phyloP scores from a whole-genome alignment of 2,888 invertebrate species.

The Scaptomyza reducta region DNA sequence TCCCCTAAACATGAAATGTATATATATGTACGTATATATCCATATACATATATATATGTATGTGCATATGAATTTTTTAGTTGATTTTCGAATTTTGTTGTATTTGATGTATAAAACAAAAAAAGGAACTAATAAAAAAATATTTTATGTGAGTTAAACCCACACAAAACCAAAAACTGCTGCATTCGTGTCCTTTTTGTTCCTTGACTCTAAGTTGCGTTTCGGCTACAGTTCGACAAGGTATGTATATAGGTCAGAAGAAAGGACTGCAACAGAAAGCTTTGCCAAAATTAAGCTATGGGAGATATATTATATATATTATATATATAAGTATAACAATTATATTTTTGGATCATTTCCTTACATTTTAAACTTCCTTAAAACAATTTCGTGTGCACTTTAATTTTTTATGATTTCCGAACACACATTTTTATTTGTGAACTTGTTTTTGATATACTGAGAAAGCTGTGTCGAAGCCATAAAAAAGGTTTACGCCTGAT shows the following conservation, averaged over 20 bases:
- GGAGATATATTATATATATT: too few relatives aligned
- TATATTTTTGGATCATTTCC: too few relatives aligned
- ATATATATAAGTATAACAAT: too few relatives aligned
- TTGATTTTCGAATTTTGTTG: slow-evolving; percentile 33
- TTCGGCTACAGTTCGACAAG: slow-evolving; percentile 27
- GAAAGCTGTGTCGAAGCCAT: slow-evolving; percentile 30
- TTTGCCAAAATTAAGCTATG: too few relatives aligned
- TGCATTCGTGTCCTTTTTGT: slow-evolving; percentile 25
- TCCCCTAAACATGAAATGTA: slow-evolving; percentile 21
- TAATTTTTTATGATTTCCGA: too few relatives aligned
- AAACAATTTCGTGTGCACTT: too few relatives aligned
- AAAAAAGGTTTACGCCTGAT: slow-evolving; percentile 43
- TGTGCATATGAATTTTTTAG: slow-evolving; percentile 47
- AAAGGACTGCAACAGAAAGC: too few relatives aligned
- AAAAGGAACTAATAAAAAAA: slow-evolving; percentile 71
- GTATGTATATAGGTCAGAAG: too few relatives aligned
- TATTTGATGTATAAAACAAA: slow-evolving; percentile 56
- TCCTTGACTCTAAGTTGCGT: slow-evolving; percentile 35
- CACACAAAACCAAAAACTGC: slow-evolving; percentile 38
- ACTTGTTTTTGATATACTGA: neutral
- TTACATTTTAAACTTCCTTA: too few relatives aligned
- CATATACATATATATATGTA: slow-evolving; percentile 22
- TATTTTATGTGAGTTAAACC: slow-evolving; percentile 72
- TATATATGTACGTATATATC: slow-evolving; percentile 14
- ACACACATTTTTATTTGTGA: too few relatives aligned